Base-by-base conservation (phyloP, 2,888 invertebrate species). In the Dryobotodes eremita region DNA sequence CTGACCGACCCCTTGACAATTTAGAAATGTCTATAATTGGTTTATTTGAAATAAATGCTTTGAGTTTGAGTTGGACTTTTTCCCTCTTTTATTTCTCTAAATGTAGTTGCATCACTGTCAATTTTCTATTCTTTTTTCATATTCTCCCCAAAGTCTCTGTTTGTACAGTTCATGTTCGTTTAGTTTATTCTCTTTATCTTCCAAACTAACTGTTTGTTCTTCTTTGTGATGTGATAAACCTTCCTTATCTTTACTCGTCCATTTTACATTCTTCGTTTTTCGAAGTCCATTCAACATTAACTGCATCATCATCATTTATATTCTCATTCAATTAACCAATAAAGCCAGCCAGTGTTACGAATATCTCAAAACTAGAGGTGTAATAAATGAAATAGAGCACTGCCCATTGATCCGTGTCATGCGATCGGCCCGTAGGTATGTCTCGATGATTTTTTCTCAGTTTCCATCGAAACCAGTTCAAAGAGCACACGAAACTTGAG, bases 401-500 rank as follows among this genome's bases (percentile, higher is more conserved):
- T 89, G 92, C 88, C 90, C 93, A 92, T 85, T 93, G 94, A 93
- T 92, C 93, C 94, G 93, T 87, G 92, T 92, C 94, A 93, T 91
- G 94, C 94, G 92, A 94, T 93, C 92, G 87, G 87, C 86, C 82
- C 84, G 90, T 92, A 92, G 92, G 92, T 94, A 91, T 91, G 89
- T 90, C 91, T 92, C 91, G 88, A 83, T 90, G 85, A 90, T 92
- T 94, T 94, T 95, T 94, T 94, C 92, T 84, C 86, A 87, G 90
- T 90, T 93, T 94, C 94, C 92, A 94, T 94, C 93, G 66, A 88
- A 94, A 94, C 93, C 94, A 95, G 95, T 95, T 95, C 95, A 95
- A 95, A 95, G 95, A 96, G 94, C 95, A 94, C 92, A 93, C 93
- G 93, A 94, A 94, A 94, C 93, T 92, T 90, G 91, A 93, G 91